Conservation (phyloP, 2,113 vertebrate species). For the Spilogale gracilis region DNA sequence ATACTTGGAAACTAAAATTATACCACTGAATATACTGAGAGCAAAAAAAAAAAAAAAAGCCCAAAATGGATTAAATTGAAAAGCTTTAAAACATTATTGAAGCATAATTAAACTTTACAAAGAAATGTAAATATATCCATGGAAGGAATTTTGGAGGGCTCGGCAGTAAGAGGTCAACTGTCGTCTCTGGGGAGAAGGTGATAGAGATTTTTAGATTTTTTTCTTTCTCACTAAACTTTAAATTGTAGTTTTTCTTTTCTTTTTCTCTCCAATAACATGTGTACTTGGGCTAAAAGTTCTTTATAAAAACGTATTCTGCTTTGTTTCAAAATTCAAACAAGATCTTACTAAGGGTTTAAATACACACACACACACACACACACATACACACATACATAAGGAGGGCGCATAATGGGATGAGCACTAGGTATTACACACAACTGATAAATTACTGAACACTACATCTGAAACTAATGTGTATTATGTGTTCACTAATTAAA, state of each 20-base stretch:
- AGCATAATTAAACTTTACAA: neutral
- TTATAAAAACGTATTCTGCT: neutral
- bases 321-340: conserved; percentile 15
- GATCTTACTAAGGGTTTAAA: neutral
- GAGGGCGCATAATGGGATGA: no score
- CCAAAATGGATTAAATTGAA: neutral
- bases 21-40: neutral
- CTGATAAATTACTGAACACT: no score
- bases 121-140: neutral
- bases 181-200: neutral
- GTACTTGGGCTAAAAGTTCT: neutral
- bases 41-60: neutral
- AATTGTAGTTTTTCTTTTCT: neutral
- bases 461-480: no score
- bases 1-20: neutral
- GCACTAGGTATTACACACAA: no score
- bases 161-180: neutral
- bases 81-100: neutral
- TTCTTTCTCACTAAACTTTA: neutral
- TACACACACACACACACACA: no score
- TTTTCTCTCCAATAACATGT: neutral
- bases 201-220: neutral
- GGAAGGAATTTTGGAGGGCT: neutral
- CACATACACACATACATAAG: no score
- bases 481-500: no score